Conservation (phyloP, 2,888 invertebrate genomes). For the Atrina japonica region DNA sequence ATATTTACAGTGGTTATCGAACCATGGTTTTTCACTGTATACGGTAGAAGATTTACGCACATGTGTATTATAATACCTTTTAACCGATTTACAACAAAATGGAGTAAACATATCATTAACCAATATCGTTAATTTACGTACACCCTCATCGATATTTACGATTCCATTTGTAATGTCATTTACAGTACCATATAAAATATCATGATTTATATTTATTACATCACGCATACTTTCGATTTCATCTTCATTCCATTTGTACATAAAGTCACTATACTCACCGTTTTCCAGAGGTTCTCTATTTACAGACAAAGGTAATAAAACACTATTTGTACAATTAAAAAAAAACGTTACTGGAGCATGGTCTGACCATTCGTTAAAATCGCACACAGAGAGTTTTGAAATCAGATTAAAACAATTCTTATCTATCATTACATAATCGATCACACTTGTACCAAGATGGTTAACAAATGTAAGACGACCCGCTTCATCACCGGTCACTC, state of each 20-base stretch:
- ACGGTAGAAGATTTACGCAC: neutral
- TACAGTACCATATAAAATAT: neutral
- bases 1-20: neutral
- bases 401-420: slow-evolving; percentile 13
- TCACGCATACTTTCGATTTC: neutral
- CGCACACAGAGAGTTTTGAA: neutral
- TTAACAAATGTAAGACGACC: slow-evolving; percentile 18
- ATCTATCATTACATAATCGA: slow-evolving; percentile 22
- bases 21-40: slow-evolving; percentile 7
- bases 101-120: too few species aligned
- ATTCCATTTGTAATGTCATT: neutral
- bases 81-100: too few species aligned
- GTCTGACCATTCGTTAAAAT: neutral
- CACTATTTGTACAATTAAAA: too few species aligned
- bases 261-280: too few species aligned
- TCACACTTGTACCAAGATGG: slow-evolving; percentile 16
- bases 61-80: too few species aligned
- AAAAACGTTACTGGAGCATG: slow-evolving; percentile 20
- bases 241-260: neutral
- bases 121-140: too few species aligned
- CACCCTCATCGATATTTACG: neutral
- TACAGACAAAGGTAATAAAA: too few species aligned
- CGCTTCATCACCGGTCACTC: neutral
- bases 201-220: neutral
- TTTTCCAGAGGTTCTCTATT: too few species aligned